Base-by-base conservation (phyloP, 2,113 vertebrate species). In the Chaenogobius annularis region DNA sequence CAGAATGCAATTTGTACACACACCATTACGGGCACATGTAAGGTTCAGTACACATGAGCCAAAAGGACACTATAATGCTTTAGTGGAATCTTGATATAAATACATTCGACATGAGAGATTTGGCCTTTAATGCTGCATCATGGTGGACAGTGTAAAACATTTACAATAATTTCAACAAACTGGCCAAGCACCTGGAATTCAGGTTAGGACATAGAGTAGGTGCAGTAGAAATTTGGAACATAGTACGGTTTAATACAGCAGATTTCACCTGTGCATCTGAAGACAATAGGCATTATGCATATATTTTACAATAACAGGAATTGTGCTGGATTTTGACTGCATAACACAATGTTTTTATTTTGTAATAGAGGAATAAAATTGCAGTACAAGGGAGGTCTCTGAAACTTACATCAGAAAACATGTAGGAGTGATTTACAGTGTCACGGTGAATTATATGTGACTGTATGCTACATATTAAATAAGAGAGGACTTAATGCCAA, bases 391-490 rank as follows among this genome's bases (percentile, higher is more conserved):
- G 26, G 62, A 58, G 63, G 54, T 48, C 26, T 75, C 69, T 68
- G 61, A 68, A 69, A 73, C 61, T 19, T 0, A 71, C 11, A n/a
- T 19, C 56, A 44, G 56, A 71, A 54, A 9, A 70, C 55, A 56
- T 7, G 66, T 20, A 47, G n/a, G 52, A 67, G 43, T 58, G 63
- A 58, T 26, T 58, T 58, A 26, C 55, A 35, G 62, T 50, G 48
- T 78, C 61, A 77, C 79, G 74, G 67, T 78, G 35, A 69, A 70
- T 43, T 40, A 1, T 75, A 11, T 69, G 37, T 40, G 47, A 44
- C n/a, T 12, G 48, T 68, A 69, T 73, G 74, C 81, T 82, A 84
- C 74, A 82, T 69, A 69, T 63, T 52, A 15, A 54, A 68, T 65
- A 65, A 44, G 40, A 66, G 19, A 47, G 13, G 43, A 52, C 77